phyloP scores from a whole-genome alignment of 2,113 vertebrate genomes.

The Burhinus bistriatus region DNA sequence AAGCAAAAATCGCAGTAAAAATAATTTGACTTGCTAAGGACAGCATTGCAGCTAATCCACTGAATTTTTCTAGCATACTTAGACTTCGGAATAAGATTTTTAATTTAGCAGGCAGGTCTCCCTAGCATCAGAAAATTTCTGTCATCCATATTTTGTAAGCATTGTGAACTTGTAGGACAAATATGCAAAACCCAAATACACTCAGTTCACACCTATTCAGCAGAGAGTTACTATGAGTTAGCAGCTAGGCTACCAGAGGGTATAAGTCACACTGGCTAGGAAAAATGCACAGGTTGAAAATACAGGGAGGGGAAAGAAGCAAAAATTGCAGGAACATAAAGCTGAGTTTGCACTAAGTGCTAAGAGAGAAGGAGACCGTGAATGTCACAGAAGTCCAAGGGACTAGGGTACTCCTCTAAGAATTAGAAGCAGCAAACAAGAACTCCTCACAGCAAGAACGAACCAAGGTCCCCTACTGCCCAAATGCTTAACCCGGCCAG shows the following conservation, averaged over 20 bases:
- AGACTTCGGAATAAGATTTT: background rate
- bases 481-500: fast-evolving
- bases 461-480: fast-evolving
- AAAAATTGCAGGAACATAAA: background rate
- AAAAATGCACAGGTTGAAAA: background rate
- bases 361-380: background rate
- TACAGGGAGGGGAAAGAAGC: fast-evolving
- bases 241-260: background rate
- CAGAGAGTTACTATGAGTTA: fast-evolving
- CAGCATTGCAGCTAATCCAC: background rate
- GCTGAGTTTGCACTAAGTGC: background rate
- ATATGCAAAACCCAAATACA: background rate
- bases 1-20: background rate
- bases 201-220: background rate
- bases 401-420: fast-evolving
- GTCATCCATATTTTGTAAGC: background rate
- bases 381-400: fast-evolving
- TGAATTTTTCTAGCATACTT: background rate
- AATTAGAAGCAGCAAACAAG: background rate
- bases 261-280: background rate
- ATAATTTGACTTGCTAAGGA: background rate
- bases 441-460: fast-evolving
- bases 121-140: background rate
- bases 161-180: background rate
- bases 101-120: background rate